phyloP scores from a whole-genome alignment of 2,888 invertebrate species.

The Eupithecia exiguata region DNA sequence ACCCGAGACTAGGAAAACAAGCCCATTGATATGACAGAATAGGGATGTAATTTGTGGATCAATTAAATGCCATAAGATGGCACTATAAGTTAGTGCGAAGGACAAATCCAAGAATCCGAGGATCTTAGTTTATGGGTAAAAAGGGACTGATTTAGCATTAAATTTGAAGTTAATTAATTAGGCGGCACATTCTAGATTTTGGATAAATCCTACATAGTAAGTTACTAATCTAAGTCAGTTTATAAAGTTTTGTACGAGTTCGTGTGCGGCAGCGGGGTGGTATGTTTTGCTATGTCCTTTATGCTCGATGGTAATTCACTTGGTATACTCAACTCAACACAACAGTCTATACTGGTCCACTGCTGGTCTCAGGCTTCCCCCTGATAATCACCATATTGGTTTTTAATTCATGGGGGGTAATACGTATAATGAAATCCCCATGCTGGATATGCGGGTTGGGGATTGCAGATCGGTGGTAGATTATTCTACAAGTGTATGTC shows the following conservation, averaged over 20 bases:
- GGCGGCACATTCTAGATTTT: neutral
- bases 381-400: too few relatives aligned
- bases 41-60: conserved; percentile 59
- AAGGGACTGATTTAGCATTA: neutral
- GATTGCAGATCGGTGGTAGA: too few relatives aligned
- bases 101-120: conserved; percentile 72
- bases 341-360: too few relatives aligned
- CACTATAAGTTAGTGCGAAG: conserved; percentile 70
- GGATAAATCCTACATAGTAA: neutral
- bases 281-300: neutral
- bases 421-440: too few relatives aligned
- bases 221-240: neutral
- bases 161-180: neutral
- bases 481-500: too few relatives aligned
- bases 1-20: conserved; percentile 7
- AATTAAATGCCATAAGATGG: conserved; percentile 77
- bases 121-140: conserved; percentile 49
- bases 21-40: conserved; percentile 39
- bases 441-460: too few relatives aligned
- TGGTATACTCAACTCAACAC: neutral
- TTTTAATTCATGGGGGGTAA: too few relatives aligned
- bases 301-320: neutral
- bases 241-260: neutral
- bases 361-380: too few relatives aligned
- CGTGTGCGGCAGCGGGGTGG: neutral